phyloP scores from a whole-genome alignment of 2,113 vertebrate genomes.

The Bubo blakistoni region DNA sequence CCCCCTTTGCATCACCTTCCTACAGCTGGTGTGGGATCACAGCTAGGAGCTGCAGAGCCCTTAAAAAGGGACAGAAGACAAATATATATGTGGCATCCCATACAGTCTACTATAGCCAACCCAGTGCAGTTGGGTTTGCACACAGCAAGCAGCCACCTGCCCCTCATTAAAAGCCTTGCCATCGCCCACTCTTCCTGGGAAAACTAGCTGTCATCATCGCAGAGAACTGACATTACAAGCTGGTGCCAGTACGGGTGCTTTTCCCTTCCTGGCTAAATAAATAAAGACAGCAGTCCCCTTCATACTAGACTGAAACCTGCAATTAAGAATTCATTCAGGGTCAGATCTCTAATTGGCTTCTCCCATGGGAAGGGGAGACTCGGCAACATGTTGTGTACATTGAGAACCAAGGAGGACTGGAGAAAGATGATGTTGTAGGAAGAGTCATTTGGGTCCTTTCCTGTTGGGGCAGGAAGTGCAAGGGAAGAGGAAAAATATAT shows the following conservation, averaged over 20 bases:
- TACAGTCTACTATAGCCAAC: background rate
- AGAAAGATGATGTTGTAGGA: background rate
- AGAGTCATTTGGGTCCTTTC: background rate
- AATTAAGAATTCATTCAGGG: background rate
- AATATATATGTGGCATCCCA: background rate
- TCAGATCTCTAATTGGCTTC: background rate
- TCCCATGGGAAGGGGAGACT: background rate
- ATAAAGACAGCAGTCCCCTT: background rate
- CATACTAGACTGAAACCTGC: background rate
- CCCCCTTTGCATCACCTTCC: background rate
- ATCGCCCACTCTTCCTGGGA: background rate
- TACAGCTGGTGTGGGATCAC: background rate
- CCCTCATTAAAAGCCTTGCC: background rate
- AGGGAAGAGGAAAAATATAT: background rate
- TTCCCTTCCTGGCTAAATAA: background rate
- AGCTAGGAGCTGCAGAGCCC: background rate
- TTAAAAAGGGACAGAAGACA: background rate
- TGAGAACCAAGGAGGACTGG: background rate
- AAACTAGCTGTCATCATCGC: background rate
- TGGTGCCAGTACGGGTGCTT: background rate
- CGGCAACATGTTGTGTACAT: background rate
- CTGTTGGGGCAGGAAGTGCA: background rate
- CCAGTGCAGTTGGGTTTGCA: background rate
- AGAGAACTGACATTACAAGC: background rate
- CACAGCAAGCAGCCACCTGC: background rate